Conservation (phyloP, 1,140 invertebrate genomes). For the Zaprionus gabonicus region DNA sequence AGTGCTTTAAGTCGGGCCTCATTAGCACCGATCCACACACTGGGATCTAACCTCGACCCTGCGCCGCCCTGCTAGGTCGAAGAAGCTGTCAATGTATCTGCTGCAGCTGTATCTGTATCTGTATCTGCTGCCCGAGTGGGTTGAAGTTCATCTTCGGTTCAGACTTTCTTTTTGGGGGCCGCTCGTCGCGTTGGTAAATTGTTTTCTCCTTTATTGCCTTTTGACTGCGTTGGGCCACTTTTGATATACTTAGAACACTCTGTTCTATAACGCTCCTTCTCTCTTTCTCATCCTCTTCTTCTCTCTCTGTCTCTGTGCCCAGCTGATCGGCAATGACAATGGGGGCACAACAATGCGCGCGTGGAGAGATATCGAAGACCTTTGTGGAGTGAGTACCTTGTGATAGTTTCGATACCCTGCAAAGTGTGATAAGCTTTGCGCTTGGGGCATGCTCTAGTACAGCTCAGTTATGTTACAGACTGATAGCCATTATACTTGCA, state of each 20-base stretch:
- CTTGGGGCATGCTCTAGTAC: not conserved
- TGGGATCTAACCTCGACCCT: constrained; percentile 22
- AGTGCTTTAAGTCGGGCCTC: constrained; percentile 14
- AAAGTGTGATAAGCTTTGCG: not conserved
- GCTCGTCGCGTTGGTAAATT: constrained; percentile 45
- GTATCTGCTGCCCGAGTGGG: not conserved
- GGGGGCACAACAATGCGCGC: constrained; percentile 2
- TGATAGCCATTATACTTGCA: not conserved
- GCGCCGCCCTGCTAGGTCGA: not conserved
- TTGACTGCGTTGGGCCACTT: constrained; percentile 44
- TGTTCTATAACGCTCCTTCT: not conserved
- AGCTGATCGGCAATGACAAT: constrained; percentile 61
- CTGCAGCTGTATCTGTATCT: not conserved
- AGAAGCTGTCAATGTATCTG: constrained; percentile 11
- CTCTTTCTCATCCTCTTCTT: constrained; percentile 12
- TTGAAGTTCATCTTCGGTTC: constrained; percentile 34
- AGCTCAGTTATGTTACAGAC: not conserved
- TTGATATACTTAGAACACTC: constrained; percentile 39
- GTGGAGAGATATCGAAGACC: constrained; percentile 4
- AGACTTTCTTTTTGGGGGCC: constrained; percentile 49
- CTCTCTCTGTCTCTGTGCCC: constrained; percentile 24
- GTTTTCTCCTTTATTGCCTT: constrained; percentile 46
- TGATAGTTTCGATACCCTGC: constrained; percentile 10
- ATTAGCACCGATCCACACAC: constrained; percentile 28
- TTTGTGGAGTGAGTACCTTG: not conserved